Conservation (phyloP, 2,888 invertebrate genomes). For the Aplocera efformata region DNA sequence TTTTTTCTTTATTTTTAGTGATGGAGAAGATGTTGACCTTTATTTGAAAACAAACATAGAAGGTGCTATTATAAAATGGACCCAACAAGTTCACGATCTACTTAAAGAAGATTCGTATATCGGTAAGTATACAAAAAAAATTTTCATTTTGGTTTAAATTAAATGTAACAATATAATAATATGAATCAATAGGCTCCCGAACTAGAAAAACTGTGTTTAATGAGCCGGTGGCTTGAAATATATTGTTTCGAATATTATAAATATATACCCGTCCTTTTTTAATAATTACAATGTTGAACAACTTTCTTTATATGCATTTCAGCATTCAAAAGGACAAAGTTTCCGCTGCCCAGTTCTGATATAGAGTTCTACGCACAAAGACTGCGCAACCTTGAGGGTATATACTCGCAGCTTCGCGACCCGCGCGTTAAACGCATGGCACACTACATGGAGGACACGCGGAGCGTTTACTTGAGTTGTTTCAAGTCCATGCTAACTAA, state of each 20-base stretch:
- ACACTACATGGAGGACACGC: slow-evolving; percentile 86
- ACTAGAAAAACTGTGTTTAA: no score
- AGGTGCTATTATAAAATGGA: slow-evolving; percentile 93
- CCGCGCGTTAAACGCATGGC: slow-evolving; percentile 91
- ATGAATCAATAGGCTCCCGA: no score
- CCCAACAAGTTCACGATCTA: slow-evolving; percentile 88
- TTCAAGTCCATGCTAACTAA: slow-evolving; percentile 90
- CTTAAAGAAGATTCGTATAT: slow-evolving; percentile 87
- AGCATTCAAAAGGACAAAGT: slow-evolving; percentile 83
- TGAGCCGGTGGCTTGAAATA: no score
- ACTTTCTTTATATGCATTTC: neutral
- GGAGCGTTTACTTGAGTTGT: slow-evolving; percentile 88
- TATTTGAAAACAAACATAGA: slow-evolving; percentile 90
- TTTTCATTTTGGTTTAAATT: no score
- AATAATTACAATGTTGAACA: no score
- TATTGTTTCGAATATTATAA: no score
- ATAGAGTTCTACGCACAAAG: slow-evolving; percentile 90
- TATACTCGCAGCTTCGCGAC: slow-evolving; percentile 92
- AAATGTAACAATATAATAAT: no score
- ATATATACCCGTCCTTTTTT: no score
- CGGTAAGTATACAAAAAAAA: no score
- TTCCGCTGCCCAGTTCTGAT: slow-evolving; percentile 87
- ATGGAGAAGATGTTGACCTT: slow-evolving; percentile 82
- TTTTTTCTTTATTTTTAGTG: slow-evolving; percentile 50
- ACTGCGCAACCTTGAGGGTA: slow-evolving; percentile 89